Evolutionary conservation across 2,888 invertebrate genomes (phyloP).

Genomic region (Polydrusus tereticollis): DNA sequence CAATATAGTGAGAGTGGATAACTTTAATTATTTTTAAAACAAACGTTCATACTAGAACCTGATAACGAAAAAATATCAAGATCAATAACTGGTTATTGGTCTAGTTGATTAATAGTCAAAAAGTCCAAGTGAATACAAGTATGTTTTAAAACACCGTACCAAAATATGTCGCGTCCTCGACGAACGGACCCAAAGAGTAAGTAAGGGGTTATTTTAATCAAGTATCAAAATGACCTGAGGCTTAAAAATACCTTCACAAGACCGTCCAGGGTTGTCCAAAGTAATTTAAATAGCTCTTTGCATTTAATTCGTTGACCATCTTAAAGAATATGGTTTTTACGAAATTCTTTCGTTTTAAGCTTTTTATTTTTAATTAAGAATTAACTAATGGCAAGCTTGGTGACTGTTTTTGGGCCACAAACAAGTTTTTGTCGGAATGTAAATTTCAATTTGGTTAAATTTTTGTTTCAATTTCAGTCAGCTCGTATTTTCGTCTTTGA

Average conservation of each 20-base stretch:
- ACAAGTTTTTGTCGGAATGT: conserved; percentile 10
- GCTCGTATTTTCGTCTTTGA: background rate
- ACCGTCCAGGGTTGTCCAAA: conserved; percentile 39
- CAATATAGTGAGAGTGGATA: too few relatives aligned
- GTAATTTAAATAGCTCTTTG: background rate
- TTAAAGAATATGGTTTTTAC: conserved; percentile 10
- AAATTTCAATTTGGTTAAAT: conserved; percentile 19
- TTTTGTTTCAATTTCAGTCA: background rate
- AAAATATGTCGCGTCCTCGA: conserved; percentile 20
- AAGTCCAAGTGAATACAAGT: background rate
- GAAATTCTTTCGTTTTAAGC: conserved; percentile 5
- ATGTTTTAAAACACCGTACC: background rate
- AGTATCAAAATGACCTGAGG: conserved; percentile 42
- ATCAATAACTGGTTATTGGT: background rate
- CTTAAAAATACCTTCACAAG: conserved; percentile 25
- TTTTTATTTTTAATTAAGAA: conserved; percentile 13
- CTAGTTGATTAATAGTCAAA: background rate
- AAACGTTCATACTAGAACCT: too few relatives aligned
- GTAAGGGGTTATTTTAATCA: conserved; percentile 39
- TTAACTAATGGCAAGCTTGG: background rate
- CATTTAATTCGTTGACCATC: conserved; percentile 2
- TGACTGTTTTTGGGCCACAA: background rate
- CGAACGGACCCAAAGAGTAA: conserved; percentile 12
- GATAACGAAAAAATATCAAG: background rate
- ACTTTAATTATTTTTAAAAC: too few relatives aligned